phyloP scores from a whole-genome alignment of 2,113 vertebrate species.

The Mandrillus leucophaeus region DNA sequence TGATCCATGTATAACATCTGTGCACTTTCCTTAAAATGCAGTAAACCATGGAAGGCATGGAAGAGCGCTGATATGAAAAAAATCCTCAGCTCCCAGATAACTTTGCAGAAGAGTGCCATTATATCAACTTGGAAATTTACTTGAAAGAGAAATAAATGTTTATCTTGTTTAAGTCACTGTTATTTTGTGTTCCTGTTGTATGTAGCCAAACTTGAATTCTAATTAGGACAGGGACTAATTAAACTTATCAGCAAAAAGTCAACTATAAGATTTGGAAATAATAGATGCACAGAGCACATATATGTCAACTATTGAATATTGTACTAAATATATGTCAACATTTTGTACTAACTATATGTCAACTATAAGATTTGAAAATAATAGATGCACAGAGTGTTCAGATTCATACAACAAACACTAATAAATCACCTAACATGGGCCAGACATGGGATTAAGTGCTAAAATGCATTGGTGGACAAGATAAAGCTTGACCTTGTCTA shows the following conservation, averaged over 20 bases:
- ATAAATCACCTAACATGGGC: too few species aligned
- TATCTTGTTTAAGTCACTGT: neutral
- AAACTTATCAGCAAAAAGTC: neutral
- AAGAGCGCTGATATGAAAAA: fast-evolving
- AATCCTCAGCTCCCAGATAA: neutral
- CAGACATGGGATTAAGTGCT: neutral
- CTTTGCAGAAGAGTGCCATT: neutral
- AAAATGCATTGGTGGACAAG: too few species aligned
- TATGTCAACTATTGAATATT: too few species aligned
- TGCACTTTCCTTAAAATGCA: neutral
- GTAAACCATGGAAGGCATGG: neutral
- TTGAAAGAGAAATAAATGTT: neutral
- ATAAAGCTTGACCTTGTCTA: neutral
- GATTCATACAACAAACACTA: too few species aligned
- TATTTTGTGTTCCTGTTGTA: neutral
- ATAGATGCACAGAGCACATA: neutral
- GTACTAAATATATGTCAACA: too few species aligned
- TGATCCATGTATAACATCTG: too few species aligned
- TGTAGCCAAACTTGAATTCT: neutral
- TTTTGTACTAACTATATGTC: too few species aligned
- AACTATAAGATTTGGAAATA: neutral
- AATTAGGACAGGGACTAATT: neutral
- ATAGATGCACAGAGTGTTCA: neutral
- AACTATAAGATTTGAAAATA: neutral
- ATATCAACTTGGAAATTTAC: too few species aligned